Evolutionary conservation across 2,888 invertebrate genomes (phyloP), one percentile per base, ranked within the genome.

Genomic region (Diogma glabrata): DNA sequence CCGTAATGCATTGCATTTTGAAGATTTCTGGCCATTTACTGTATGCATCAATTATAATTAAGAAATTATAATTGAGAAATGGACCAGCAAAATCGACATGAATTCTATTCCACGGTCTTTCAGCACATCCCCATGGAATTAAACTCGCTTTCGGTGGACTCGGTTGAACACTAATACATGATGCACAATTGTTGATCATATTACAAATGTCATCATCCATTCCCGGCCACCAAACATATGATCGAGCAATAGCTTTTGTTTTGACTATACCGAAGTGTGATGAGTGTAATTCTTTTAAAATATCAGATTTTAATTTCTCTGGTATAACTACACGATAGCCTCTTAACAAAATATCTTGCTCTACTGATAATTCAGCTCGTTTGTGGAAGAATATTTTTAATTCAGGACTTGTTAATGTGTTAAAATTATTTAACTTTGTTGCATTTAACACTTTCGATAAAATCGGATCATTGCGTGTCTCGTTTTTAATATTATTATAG

Each of bases 161-260:
- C 2, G 40, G 9, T 12, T 33, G 33, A n/a, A 33, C 12, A 6
- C 6, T 14, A 14, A 6, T 6, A 33, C 33, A 33, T 24, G 12
- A 17, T 28, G 26, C n/a, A 47, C 51, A 51, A 4, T 7, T 3
- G 26, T 47, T 47, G 9, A 59, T 51, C 3, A 50, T n/a, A 8
- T 56, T 55, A 52, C 57, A 56, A n/a, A 55, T 53, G 14, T 58
- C 57, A 23, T 26, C 23, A 19, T 45, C 17, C 8, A 56, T 49
- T 14, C 54, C 56, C 8, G 58, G 57, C 36, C 54, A 57, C 46
- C 57, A 56, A 38, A 58, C 51, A 6, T 53, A 48, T 52, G 56
- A 53, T 52, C 50, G 26, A 8, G 53, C 54, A 43, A 45, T 19
- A 4, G 22, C 8, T 28, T 51, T 51, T 4, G 47, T 47, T 17